These are phyloP conservation scores for Rhingia rostrata DNA, from an alignment of 2,888 invertebrate species.

Conservation along the genomic window DNA sequence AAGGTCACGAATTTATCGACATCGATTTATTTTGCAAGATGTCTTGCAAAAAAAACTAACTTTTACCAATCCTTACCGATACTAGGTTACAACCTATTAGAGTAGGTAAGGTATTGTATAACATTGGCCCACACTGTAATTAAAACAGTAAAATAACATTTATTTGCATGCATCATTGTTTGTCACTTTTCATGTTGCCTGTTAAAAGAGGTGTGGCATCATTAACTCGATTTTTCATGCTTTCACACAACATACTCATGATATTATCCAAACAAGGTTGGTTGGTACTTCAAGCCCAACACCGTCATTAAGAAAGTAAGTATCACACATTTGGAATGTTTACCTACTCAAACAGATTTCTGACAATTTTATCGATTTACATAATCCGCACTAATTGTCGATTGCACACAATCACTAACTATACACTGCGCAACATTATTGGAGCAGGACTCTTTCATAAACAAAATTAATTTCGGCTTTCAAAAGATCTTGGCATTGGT, in stretches of 20 bases:
- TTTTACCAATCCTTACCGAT: too few species aligned
- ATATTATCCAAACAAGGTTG: not conserved
- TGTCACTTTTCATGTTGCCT: not conserved
- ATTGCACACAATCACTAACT: conserved; percentile 9
- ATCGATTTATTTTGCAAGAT: too few species aligned
- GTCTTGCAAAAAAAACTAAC: too few species aligned
- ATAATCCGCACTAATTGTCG: conserved; percentile 38
- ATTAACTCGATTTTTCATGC: not conserved
- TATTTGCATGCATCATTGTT: not conserved
- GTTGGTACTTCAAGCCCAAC: not conserved
- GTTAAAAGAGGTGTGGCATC: not conserved
- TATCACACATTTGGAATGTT: not conserved
- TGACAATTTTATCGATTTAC: conserved; percentile 25
- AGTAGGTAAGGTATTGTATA: too few species aligned
- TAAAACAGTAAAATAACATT: not conserved
- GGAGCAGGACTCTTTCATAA: conserved; percentile 47
- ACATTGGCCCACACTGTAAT: not conserved
- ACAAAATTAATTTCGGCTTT: conserved; percentile 12
- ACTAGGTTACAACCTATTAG: too few species aligned
- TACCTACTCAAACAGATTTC: not conserved
- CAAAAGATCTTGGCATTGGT: conserved; percentile 23
- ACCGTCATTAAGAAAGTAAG: conserved; percentile 12
- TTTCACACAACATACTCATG: not conserved
- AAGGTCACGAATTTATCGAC: too few species aligned
- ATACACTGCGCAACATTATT: conserved; percentile 28